Conservation (phyloP, 2,113 vertebrate species). For the Eulemur macaco region DNA sequence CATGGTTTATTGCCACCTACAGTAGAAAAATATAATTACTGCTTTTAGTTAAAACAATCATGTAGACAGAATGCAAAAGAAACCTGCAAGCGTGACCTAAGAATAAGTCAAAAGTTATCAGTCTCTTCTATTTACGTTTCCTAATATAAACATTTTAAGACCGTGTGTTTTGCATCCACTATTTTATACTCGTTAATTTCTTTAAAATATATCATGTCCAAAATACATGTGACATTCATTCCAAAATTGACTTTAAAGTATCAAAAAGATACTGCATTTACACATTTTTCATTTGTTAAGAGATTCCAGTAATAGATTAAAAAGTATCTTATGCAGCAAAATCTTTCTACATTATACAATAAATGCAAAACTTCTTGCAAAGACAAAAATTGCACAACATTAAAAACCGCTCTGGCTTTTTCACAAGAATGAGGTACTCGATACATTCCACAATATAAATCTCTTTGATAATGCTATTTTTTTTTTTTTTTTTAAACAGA, state of each 20-base stretch:
- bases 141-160: slow-evolving; percentile 8
- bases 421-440: not conserved
- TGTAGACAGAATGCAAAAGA: not conserved
- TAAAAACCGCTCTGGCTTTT: not conserved
- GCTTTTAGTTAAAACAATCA: not conserved
- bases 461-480: not conserved
- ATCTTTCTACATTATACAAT: not conserved
- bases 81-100: not conserved
- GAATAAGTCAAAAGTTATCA: not conserved
- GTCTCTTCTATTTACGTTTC: not conserved
- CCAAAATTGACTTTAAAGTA: not conserved
- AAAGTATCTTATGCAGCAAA: slow-evolving; percentile 9
- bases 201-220: not conserved
- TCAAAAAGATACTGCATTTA: not conserved
- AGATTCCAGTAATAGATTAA: not conserved
- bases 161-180: not conserved
- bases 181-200: not conserved
- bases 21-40: slow-evolving; percentile 66
- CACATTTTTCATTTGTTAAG: not conserved
- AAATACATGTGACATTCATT: not conserved
- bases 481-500: too few relatives aligned
- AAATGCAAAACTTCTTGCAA: slow-evolving; percentile 23
- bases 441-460: not conserved
- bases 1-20: slow-evolving; percentile 79
- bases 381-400: not conserved